These are phyloP conservation scores for Arrhamphus sclerolepis DNA, from an alignment of 2,797 vertebrate species.

Conservation along the genomic window DNA sequence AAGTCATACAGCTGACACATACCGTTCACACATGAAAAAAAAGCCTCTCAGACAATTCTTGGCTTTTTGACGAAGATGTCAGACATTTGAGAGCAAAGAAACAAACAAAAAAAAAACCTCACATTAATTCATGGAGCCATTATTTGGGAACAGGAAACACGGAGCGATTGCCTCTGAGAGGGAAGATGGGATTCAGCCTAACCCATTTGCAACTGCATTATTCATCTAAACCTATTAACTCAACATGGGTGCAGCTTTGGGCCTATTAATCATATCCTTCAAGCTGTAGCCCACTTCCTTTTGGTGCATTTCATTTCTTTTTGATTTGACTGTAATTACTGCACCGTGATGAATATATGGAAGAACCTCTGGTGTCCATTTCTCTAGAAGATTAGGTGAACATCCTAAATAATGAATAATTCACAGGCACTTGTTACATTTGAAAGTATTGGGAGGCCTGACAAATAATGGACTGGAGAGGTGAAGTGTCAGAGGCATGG, in stretches of 20 bases:
- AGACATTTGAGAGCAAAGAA: slow-evolving; percentile 53
- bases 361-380: slow-evolving; percentile 30
- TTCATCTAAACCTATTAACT: slow-evolving; percentile 69
- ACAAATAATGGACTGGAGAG: slow-evolving; percentile 24
- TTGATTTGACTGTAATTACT: slow-evolving; percentile 46
- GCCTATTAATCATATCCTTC: slow-evolving; percentile 53
- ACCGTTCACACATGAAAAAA: slow-evolving; percentile 31
- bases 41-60: slow-evolving; percentile 50
- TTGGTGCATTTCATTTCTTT: slow-evolving; percentile 42
- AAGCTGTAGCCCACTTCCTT: slow-evolving; percentile 39
- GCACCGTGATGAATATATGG: slow-evolving; percentile 25
- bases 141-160: slow-evolving; percentile 48
- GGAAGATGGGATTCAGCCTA: slow-evolving; percentile 26
- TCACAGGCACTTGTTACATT: slow-evolving; percentile 5
- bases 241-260: slow-evolving; percentile 48
- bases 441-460: slow-evolving; percentile 23
- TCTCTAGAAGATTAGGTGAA: slow-evolving; percentile 29
- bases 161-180: slow-evolving; percentile 26
- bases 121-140: slow-evolving; percentile 48
- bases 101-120: slow-evolving; percentile 49
- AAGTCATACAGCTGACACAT: too few relatives aligned
- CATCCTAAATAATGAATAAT: too few relatives aligned
- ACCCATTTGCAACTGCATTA: slow-evolving; percentile 49
- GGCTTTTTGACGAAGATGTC: slow-evolving; percentile 61
- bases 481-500: slow-evolving; percentile 25